Evolutionary conservation across 2,888 invertebrate species (phyloP).

Genomic region (Nomada lathburiana): DNA sequence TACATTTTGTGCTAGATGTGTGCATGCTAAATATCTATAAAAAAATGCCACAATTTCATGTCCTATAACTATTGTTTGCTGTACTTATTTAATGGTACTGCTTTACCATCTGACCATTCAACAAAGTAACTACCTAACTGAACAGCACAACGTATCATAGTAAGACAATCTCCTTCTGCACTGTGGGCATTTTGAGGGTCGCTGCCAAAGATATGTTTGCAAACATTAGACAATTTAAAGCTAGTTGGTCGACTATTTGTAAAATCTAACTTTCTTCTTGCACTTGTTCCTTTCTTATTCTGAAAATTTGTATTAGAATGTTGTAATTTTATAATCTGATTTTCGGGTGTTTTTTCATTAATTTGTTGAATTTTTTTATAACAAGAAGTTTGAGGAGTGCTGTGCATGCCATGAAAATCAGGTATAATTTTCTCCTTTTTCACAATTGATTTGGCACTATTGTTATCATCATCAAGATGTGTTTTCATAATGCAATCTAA

Average conservation of each 20-base stretch:
- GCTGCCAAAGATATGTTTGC: slow-evolving; percentile 85
- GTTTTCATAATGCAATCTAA: slow-evolving; percentile 23
- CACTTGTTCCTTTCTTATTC: background rate
- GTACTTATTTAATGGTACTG: slow-evolving; percentile 77
- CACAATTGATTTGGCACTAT: background rate
- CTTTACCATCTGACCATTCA: slow-evolving; percentile 85
- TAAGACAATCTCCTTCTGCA: slow-evolving; percentile 89
- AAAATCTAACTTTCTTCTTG: slow-evolving; percentile 59
- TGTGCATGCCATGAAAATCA: no score
- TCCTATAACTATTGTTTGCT: slow-evolving; percentile 21
- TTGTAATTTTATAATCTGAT: slow-evolving; percentile 68
- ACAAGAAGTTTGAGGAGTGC: slow-evolving; percentile 2
- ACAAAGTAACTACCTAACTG: slow-evolving; percentile 87
- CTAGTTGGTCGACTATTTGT: slow-evolving; percentile 71
- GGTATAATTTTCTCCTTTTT: background rate
- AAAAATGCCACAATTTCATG: background rate
- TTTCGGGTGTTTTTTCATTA: slow-evolving; percentile 86
- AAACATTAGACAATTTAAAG: slow-evolving; percentile 86
- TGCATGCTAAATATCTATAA: background rate
- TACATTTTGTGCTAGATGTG: no score
- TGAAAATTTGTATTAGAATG: slow-evolving; percentile 22
- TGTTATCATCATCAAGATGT: background rate
- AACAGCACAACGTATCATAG: slow-evolving; percentile 87
- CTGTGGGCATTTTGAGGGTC: slow-evolving; percentile 86
- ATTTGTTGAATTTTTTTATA: slow-evolving; percentile 74